Percentiles rank a stretch among this genome's conserved stretches.
Evolutionary conservation across 1,140 invertebrate species (phyloP).

Genomic region (Drusus annulatus): DNA sequence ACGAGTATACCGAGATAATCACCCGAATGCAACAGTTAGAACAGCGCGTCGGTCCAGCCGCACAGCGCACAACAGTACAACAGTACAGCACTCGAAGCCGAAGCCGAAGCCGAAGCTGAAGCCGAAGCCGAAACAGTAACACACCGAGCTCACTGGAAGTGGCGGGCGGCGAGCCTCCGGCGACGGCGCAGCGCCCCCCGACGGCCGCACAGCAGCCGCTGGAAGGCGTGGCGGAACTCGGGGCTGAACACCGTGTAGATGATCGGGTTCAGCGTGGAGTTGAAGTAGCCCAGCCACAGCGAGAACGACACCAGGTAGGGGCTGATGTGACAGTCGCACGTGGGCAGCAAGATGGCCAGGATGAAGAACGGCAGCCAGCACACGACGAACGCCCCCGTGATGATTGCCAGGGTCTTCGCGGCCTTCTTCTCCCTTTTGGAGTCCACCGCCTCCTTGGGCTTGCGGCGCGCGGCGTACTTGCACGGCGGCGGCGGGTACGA

Average conservation of each 20-base stretch:
- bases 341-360: constrained; percentile 86
- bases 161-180: constrained; percentile 46
- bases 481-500: constrained; percentile 65
- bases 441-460: constrained; percentile 79
- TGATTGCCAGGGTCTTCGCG: constrained; percentile 92
- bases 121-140: too few species aligned
- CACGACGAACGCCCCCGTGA: constrained; percentile 90
- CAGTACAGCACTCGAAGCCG: neutral
- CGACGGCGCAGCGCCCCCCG: constrained; percentile 69
- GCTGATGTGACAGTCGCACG: constrained; percentile 75
- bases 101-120: neutral
- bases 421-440: constrained; percentile 92
- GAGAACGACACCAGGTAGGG: constrained; percentile 80
- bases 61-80: constrained; percentile 8
- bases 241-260: constrained; percentile 93
- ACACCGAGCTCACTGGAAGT: constrained; percentile 44
- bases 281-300: constrained; percentile 89
- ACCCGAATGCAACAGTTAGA: too few species aligned
- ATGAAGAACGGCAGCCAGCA: constrained; percentile 94
- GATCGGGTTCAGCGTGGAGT: constrained; percentile 90
- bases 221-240: constrained; percentile 90
- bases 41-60: neutral
- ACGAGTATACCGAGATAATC: neutral
- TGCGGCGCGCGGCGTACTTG: constrained; percentile 70
- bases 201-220: constrained; percentile 82